Base-by-base conservation (phyloP, 1,140 invertebrate genomes). In the Triops longicaudatus region DNA sequence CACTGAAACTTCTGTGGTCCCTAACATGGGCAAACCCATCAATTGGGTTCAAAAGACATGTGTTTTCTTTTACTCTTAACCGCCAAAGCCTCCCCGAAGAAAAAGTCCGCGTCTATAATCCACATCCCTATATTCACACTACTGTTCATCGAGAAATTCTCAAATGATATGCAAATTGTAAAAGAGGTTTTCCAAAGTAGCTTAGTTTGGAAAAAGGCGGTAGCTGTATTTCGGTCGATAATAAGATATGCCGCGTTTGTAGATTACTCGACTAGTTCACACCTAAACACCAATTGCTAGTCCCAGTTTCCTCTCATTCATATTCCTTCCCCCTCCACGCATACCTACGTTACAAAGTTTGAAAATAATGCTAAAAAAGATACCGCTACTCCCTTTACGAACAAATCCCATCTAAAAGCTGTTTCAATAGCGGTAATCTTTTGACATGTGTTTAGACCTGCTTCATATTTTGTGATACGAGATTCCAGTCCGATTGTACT, bases 131-230 rank as follows among this genome's bases (percentile, higher is more conserved):
- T 14, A 63, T 22, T 22, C 44, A 2, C 50, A n/a, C 22, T n/a
- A 63, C 50, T 63, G 50, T 37, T 37, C 17, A 2, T 9, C 17
- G 9, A 63, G 50, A 63, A 63, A 63, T 22, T n/a, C 50, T 14
- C 50, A 63, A 63, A 63, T 63, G 50, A 63, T 63, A 63, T 63
- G 50, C 50, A 63, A 63, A 63, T 63, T 22, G 50, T 63, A 63
- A 63, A 63, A 37, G 31, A 37, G 31, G 31, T 37, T 37, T 37
- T 37, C 31, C 31, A 37, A 37, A 37, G 31, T 37, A 37, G 31
- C 31, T 37, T 7, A 7, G 31, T 37, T 37, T 37, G 31, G 31
- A 37, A 63, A 63, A 63, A 63, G 50, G 50, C 50, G 50, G 50
- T 63, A 63, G 50, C 50, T 63, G n/a, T 63, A 63, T 63, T 63